Base-by-base conservation (phyloP, 2,113 vertebrate genomes). In the Arizona elegans region DNA sequence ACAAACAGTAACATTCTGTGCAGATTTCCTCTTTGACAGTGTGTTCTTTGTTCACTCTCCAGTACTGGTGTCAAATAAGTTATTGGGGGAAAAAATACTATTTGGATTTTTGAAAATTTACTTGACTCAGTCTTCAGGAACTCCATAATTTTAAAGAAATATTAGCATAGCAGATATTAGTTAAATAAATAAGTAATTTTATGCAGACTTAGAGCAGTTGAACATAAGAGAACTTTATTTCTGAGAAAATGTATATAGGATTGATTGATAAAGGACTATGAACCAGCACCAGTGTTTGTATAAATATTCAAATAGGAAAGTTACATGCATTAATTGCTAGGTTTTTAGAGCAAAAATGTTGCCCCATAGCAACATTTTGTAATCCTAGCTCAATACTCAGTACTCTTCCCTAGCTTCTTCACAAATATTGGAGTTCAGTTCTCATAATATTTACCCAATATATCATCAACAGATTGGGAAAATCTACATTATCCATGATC, bases 1-100 rank as follows among this genome's bases (percentile, higher is more conserved):
- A 95, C 96, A 97, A 97, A 98, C 94, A 96, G 96, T 97, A 96
- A 96, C 96, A 96, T 97, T 98, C 95, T 98, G 96, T 97, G 95
- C 97, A 95, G 92, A 92, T 97, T 97, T 94, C 86, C 89, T 91
- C 55, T 95, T 96, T 88, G 90, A 98, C 97, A 98, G 94, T 97
- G 87, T 95, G 94, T 8, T 94, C 97, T 97, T 98, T 97, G 97
- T 98, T 97, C 92, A 5, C 88, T 94, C 94, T 96, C 95, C 95
- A 96, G 96, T 97, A 95, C 94, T 97, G 90, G 94, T 97, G 97
- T 98, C 96, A 97, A 97, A 95, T 97, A 94, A 91, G 96, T 93
- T 94, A 91, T 88, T 95, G 94, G 95, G 56, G 7, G 2, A 8
- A 21, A 53, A 58, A 70, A 70, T 70, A 90, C 58, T 92, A 90